Conservation (phyloP, 2,888 invertebrate species). For the Cinara cedri region DNA sequence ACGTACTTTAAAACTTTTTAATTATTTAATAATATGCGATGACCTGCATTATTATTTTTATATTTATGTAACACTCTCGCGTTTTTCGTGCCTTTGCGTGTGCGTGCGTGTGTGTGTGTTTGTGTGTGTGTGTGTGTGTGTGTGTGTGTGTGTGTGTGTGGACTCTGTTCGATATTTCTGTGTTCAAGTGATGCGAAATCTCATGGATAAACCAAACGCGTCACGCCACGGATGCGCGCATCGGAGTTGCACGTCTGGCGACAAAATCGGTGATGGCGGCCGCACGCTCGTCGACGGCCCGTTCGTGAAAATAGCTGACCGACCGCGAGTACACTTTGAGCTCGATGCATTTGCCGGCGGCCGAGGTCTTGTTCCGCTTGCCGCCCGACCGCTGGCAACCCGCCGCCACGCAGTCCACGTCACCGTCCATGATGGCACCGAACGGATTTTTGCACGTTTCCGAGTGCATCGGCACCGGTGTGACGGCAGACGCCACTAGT, state of each 20-base stretch:
- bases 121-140: too few species aligned
- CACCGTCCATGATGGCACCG: conserved; percentile 42
- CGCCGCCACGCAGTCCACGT: conserved; percentile 19
- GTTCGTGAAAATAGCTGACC: conserved; percentile 46
- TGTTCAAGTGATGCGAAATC: not conserved
- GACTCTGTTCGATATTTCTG: not conserved
- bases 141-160: not conserved
- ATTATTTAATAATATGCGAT: too few species aligned
- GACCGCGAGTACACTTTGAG: conserved; percentile 46
- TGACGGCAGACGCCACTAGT: not conserved
- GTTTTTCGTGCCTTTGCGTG: not conserved
- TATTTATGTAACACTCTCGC: too few species aligned
- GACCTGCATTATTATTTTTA: too few species aligned
- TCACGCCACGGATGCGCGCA: not conserved
- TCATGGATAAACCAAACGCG: not conserved
- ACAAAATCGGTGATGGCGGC: not conserved
- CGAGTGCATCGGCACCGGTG: not conserved
- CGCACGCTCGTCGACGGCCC: not conserved
- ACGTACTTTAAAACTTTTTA: too few species aligned
- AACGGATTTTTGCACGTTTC: conserved; percentile 39
- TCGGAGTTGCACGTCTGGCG: not conserved
- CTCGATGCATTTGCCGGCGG: conserved; percentile 29
- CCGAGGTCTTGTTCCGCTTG: not conserved
- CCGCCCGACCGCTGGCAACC: not conserved
- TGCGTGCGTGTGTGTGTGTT: too few species aligned